Conservation (phyloP, 2,888 invertebrate species). For the Amiota mariae region DNA sequence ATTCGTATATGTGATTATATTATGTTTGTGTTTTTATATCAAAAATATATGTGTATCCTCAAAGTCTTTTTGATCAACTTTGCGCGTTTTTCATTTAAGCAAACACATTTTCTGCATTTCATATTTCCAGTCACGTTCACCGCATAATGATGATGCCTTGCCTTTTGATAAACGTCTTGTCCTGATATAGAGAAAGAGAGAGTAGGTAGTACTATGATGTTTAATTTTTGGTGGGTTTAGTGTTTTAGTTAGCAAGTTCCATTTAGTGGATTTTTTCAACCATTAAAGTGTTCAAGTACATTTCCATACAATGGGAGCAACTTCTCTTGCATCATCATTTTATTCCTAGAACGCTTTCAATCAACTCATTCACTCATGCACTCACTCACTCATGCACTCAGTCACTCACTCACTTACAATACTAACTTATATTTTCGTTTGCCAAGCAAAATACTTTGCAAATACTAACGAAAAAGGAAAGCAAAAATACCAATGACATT, state of each 20-base stretch:
- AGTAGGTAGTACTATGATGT: not conserved
- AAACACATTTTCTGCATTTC: conserved; percentile 64
- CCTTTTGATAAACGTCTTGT: conserved; percentile 16
- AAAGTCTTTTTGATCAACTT: conserved; percentile 13
- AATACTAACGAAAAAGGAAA: conserved; percentile 12
- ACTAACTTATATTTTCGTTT: conserved; percentile 18
- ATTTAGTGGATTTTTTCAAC: no score
- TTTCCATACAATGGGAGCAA: no score
- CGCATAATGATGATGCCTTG: conserved; percentile 60
- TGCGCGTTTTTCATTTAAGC: conserved; percentile 50
- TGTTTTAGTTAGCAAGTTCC: not conserved
- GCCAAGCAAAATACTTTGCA: conserved; percentile 22
- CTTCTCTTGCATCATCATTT: not conserved
- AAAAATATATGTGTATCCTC: conserved; percentile 45
- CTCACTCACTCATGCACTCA: not conserved
- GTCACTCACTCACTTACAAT: not conserved
- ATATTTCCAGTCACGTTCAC: conserved; percentile 68
- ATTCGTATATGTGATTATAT: not conserved
- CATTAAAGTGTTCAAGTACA: no score
- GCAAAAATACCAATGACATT: conserved; percentile 23
- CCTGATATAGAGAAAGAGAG: not conserved
- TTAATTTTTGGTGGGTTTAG: conserved; percentile 4
- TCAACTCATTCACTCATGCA: not conserved
- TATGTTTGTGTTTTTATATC: conserved; percentile 18
- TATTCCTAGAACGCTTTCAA: conserved; percentile 7